phyloP scores from a whole-genome alignment of 2,113 vertebrate species.

The Neogale vison region DNA sequence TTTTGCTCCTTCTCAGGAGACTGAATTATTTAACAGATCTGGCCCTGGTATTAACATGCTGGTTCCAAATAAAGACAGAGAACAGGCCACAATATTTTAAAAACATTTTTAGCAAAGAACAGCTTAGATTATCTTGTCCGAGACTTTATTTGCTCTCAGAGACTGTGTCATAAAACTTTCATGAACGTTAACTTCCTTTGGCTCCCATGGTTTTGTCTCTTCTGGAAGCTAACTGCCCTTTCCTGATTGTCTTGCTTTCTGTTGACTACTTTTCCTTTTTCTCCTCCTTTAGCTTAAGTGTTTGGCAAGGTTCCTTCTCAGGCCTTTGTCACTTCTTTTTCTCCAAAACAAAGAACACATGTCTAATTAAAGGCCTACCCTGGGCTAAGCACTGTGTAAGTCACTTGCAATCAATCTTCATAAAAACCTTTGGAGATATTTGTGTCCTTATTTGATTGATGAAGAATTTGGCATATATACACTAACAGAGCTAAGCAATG shows the following conservation, averaged over 20 bases:
- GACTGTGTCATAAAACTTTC: constrained; percentile 49
- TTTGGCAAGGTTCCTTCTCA: neutral
- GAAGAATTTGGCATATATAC: neutral
- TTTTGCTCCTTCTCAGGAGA: constrained; percentile 9
- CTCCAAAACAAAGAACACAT: neutral
- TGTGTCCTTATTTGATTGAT: neutral
- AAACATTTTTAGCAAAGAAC: constrained; percentile 50
- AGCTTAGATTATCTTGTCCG: constrained; percentile 35
- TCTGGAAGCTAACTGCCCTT: neutral
- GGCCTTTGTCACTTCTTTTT: neutral
- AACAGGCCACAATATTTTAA: constrained; percentile 31
- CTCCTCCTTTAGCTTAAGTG: neutral
- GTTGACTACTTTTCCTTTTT: neutral
- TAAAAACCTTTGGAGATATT: neutral
- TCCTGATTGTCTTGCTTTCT: neutral
- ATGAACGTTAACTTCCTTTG: constrained; percentile 44
- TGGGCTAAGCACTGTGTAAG: neutral
- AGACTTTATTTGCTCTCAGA: constrained; percentile 25
- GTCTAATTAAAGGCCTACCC: neutral
- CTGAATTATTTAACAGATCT: constrained; percentile 54
- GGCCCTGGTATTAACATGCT: constrained; percentile 1
- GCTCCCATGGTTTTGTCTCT: neutral
- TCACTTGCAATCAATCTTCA: neutral
- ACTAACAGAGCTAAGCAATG: neutral
- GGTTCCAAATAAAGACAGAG: neutral